These are phyloP conservation scores for Blastobasis lacticolella DNA, from an alignment of 2,888 invertebrate species.

Conservation along the genomic window DNA sequence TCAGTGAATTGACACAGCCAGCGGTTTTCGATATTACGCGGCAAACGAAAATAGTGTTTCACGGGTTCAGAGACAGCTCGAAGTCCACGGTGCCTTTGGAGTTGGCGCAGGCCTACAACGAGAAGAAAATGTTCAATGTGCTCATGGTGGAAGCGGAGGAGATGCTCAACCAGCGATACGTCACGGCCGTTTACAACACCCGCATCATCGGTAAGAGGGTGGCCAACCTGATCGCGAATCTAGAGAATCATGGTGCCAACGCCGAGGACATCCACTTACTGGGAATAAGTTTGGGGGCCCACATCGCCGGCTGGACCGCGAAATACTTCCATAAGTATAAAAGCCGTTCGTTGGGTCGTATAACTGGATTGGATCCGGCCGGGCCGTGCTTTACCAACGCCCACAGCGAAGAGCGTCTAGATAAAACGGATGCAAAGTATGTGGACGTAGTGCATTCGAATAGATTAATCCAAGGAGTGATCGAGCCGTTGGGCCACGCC, in stretches of 20 bases:
- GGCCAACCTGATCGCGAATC: slow-evolving; percentile 63
- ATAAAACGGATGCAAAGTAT: slow-evolving; percentile 58
- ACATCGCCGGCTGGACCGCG: slow-evolving; percentile 69
- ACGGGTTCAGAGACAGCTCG: slow-evolving; percentile 62
- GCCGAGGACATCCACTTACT: slow-evolving; percentile 69
- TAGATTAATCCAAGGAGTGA: slow-evolving; percentile 59
- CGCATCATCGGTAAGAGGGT: slow-evolving; percentile 68
- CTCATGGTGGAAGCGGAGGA: slow-evolving; percentile 61
- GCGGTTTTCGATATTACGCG: slow-evolving; percentile 54
- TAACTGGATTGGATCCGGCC: slow-evolving; percentile 66
- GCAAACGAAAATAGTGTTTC: slow-evolving; percentile 63
- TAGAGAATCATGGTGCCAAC: slow-evolving; percentile 56
- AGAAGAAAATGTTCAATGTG: slow-evolving; percentile 63
- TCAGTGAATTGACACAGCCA: slow-evolving; percentile 41
- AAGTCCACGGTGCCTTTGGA: slow-evolving; percentile 55
- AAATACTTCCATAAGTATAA: slow-evolving; percentile 60
- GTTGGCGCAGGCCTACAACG: slow-evolving; percentile 56
- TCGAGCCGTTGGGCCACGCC: slow-evolving; percentile 78
- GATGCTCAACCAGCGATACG: slow-evolving; percentile 57
- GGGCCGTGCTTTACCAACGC: slow-evolving; percentile 66
- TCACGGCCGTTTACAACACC: slow-evolving; percentile 56
- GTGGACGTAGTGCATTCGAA: slow-evolving; percentile 65
- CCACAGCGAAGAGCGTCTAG: slow-evolving; percentile 54
- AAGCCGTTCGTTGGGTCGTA: slow-evolving; percentile 49
- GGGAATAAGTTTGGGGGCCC: slow-evolving; percentile 75